Base-by-base conservation (phyloP, 2,797 vertebrate species). In the Amblyraja radiata region DNA sequence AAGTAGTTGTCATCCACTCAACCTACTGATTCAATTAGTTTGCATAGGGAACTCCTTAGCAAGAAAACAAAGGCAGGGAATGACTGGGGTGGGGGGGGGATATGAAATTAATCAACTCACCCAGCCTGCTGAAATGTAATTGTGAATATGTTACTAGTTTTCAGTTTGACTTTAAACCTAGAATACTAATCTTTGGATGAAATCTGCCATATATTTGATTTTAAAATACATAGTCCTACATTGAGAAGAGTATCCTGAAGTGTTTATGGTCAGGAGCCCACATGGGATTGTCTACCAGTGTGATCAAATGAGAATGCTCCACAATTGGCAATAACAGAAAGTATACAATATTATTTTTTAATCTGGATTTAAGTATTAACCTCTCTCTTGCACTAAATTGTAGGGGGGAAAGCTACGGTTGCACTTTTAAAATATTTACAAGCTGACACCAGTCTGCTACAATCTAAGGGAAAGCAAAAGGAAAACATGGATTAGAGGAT, bases 341-440 rank as follows among this genome's bases (percentile, higher is more conserved):
- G 88, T 91, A 46, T 92, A 92, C 71, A 76, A 54, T 54, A 7
- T 58, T 76, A 54, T 25, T 46, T 92, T 28, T 28, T 28, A 73
- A 5, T 92, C 54, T 39, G 39, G 16, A 92, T 74, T 76, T 92
- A 88, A 88, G 54, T 71, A 91, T 39, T 39, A 91, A 54, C 21
- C 68, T 46, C 16, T 46, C 25, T 92, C 90, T 92, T 92, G 90
- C 71, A 92, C 71, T 74, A 76, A 65, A 28, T 91, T 74, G 32
- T 76, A 36, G 84, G 76, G 84, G 58, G 46, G 3, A 92, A 92
- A 46, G 18, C 6, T 76, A 54, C 46, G 28, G 39, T 92, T 76
- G 90, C 90, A 76, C 90, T 74, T 76, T 92, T 16, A 91, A 91
- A 92, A 92, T 92, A 71, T 76, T 74, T 74, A 92, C 71, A 92